Percentiles rank a stretch among this genome's conserved stretches.
phyloP scores from a whole-genome alignment of 1,140 invertebrate genomes.

The Battus philenor region DNA sequence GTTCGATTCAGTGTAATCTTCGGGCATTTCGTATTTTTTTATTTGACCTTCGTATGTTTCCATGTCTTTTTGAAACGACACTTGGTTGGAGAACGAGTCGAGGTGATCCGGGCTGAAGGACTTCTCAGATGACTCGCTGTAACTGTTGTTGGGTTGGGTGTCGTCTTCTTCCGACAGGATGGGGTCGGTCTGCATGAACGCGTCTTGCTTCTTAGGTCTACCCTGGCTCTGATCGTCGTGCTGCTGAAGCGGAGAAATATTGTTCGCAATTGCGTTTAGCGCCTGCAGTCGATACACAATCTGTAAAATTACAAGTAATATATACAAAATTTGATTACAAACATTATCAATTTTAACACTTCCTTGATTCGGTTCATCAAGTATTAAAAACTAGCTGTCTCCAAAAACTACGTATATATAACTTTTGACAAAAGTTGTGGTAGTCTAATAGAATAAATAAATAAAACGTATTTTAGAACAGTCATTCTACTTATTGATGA shows the following conservation, averaged over 20 bases:
- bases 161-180: slow-evolving; percentile 51
- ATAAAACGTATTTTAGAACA: no score
- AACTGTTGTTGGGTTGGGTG: slow-evolving; percentile 35
- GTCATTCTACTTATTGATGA: no score
- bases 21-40: slow-evolving; percentile 38
- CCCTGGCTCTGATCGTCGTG: neutral
- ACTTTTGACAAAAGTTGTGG: no score
- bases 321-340: no score
- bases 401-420: no score
- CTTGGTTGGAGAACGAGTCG: neutral
- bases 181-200: slow-evolving; percentile 65
- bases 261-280: slow-evolving; percentile 30
- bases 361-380: no score
- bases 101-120: slow-evolving; percentile 24
- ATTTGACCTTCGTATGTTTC: slow-evolving; percentile 23
- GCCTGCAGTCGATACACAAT: slow-evolving; percentile 43
- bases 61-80: slow-evolving; percentile 18
- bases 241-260: slow-evolving; percentile 26
- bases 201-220: slow-evolving; percentile 60
- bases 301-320: no score
- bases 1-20: slow-evolving; percentile 46
- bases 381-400: no score
- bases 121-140: slow-evolving; percentile 40
- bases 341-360: no score
- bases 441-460: no score